These are phyloP conservation scores for Crenuchus spilurus DNA, from an alignment of 2,797 vertebrate species.

Conservation along the genomic window DNA sequence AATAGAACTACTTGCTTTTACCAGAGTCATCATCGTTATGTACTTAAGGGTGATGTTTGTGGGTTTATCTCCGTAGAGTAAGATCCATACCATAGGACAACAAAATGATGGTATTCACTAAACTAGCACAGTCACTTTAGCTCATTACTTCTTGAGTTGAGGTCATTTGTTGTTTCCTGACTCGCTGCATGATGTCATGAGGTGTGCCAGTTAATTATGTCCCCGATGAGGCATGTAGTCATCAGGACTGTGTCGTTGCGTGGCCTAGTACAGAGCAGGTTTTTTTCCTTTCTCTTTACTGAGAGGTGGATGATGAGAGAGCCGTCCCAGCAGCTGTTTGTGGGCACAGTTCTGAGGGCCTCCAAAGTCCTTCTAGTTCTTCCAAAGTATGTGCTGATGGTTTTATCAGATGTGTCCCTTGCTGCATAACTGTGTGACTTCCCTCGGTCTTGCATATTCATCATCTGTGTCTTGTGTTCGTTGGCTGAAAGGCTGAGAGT, in stretches of 20 bases:
- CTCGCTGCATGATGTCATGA: conserved; percentile 49
- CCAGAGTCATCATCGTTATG: too few relatives aligned
- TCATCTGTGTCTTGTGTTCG: background rate
- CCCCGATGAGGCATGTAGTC: conserved; percentile 49
- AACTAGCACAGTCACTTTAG: background rate
- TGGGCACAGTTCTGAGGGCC: background rate
- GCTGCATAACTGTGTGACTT: background rate
- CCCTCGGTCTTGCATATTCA: background rate
- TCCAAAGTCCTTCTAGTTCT: background rate
- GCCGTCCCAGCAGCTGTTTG: background rate
- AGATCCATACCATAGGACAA: too few relatives aligned
- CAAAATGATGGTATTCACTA: too few relatives aligned
- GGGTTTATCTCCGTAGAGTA: too few relatives aligned
- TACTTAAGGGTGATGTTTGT: too few relatives aligned
- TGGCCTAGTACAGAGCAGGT: background rate
- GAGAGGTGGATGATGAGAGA: conserved; percentile 25
- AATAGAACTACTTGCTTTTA: too few relatives aligned
- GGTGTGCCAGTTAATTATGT: conserved; percentile 19
- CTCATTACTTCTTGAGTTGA: background rate
- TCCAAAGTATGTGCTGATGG: conserved; percentile 28
- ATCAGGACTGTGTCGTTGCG: background rate
- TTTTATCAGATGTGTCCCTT: conserved; percentile 36
- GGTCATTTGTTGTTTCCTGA: conserved; percentile 49
- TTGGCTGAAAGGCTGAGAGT: background rate
- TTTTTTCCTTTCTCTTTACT: background rate